Percentiles rank a stretch among this genome's conserved stretches.
These are phyloP conservation scores for Argyrosomus japonicus DNA, from an alignment of 2,113 vertebrate species.

Conservation along the genomic window DNA sequence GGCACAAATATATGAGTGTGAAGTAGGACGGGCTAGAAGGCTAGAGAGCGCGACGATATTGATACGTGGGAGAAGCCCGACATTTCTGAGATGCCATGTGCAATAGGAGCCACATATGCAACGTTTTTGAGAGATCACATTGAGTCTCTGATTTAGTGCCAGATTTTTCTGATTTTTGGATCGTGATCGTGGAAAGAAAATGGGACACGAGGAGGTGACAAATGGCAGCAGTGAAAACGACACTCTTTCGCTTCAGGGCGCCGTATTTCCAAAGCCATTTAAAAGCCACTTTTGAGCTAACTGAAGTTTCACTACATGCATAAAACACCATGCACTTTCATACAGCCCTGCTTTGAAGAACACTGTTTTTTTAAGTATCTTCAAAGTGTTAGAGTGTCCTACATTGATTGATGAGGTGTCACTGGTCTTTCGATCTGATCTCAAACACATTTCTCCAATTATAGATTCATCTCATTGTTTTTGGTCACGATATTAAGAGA, in stretches of 20 bases:
- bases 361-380: constrained; percentile 1
- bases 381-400: not conserved
- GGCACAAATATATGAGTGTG: constrained; percentile 7
- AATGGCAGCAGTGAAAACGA: constrained; percentile 34
- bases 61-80: constrained; percentile 19
- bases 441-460: constrained; percentile 63
- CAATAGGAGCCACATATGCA: constrained; percentile 46
- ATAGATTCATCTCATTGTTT: constrained; percentile 57
- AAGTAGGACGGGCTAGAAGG: constrained; percentile 22
- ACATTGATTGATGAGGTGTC: constrained; percentile 13
- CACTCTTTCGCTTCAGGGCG: constrained; percentile 17
- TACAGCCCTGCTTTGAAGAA: not conserved
- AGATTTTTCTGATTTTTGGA: constrained; percentile 61
- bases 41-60: constrained; percentile 1
- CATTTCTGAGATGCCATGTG: constrained; percentile 42
- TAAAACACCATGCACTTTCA: constrained; percentile 11
- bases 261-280: constrained; percentile 22
- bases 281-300: constrained; percentile 17
- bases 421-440: constrained; percentile 27
- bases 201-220: constrained; percentile 22
- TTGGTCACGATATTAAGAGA: constrained; percentile 43
- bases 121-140: constrained; percentile 40
- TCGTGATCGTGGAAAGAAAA: constrained; percentile 40
- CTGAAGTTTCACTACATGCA: not conserved
- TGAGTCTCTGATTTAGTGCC: constrained; percentile 43